Evolutionary conservation across 2,113 vertebrate species (phyloP).

Genomic region (Raja brachyura): DNA sequence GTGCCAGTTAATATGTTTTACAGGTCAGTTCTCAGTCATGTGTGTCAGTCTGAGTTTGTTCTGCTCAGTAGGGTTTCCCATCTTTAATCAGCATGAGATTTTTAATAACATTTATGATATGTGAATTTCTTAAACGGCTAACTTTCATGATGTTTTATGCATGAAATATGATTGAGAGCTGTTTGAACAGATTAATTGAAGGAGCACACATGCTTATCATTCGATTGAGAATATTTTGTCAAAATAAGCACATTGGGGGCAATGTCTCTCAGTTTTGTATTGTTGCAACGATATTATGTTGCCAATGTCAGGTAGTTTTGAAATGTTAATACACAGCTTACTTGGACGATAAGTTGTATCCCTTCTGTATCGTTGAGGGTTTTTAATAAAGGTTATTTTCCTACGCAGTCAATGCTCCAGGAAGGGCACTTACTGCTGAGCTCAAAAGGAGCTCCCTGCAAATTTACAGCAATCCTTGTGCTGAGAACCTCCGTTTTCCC

Average conservation of each 20-base stretch:
- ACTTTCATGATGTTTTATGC: not conserved
- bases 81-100: conserved; percentile 31
- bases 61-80: not conserved
- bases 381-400: not conserved
- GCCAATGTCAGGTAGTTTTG: not conserved
- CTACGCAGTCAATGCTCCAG: too few species aligned
- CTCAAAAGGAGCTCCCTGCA: too few species aligned
- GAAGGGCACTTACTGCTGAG: too few species aligned
- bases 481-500: too few species aligned
- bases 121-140: conserved; percentile 1
- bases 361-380: not conserved
- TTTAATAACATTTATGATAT: conserved; percentile 12
- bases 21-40: not conserved
- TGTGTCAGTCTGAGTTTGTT: not conserved
- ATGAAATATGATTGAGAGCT: conserved; percentile 15
- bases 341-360: not conserved
- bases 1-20: not conserved
- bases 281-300: not conserved
- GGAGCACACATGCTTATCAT: not conserved
- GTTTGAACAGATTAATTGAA: not conserved
- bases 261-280: not conserved
- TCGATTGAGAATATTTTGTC: not conserved
- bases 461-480: too few species aligned
- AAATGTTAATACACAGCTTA: not conserved
- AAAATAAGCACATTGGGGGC: not conserved